Conservation (phyloP, 1,140 invertebrate species). For the Pachyrhynchus sulphureomaculatus region DNA sequence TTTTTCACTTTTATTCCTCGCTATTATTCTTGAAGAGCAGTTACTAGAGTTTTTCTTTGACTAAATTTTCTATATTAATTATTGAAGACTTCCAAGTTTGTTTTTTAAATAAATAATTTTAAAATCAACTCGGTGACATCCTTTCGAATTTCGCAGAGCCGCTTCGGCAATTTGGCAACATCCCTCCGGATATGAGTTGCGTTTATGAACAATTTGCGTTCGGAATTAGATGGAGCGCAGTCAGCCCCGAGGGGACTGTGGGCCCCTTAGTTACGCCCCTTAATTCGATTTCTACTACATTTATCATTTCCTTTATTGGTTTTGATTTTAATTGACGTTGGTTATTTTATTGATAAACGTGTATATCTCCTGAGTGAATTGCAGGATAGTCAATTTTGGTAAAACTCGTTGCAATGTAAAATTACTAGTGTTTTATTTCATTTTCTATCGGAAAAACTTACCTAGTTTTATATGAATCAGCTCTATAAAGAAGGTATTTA, state of each 20-base stretch:
- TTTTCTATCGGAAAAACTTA: too few species aligned
- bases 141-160: slow-evolving; percentile 1
- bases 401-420: too few species aligned
- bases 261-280: slow-evolving; percentile 7
- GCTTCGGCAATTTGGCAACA: slow-evolving; percentile 30
- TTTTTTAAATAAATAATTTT: slow-evolving; percentile 15
- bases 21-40: too few species aligned
- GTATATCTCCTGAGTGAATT: too few species aligned
- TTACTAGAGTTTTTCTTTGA: too few species aligned
- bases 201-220: slow-evolving; percentile 39
- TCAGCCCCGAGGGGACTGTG: background rate
- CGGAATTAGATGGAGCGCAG: slow-evolving; percentile 27
- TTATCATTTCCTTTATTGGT: slow-evolving; percentile 34
- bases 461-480: too few species aligned
- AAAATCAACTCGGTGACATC: slow-evolving; percentile 16
- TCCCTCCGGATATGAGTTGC: slow-evolving; percentile 36
- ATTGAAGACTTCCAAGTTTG: background rate
- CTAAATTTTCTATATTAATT: too few species aligned
- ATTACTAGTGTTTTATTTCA: too few species aligned
- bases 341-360: slow-evolving; percentile 22
- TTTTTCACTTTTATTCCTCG: too few species aligned
- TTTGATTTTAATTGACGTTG: slow-evolving; percentile 19
- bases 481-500: too few species aligned
- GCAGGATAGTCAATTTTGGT: too few species aligned
- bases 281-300: slow-evolving; percentile 32